Conservation (phyloP, 2,113 vertebrate species). For the Choloepus hoffmanni region DNA sequence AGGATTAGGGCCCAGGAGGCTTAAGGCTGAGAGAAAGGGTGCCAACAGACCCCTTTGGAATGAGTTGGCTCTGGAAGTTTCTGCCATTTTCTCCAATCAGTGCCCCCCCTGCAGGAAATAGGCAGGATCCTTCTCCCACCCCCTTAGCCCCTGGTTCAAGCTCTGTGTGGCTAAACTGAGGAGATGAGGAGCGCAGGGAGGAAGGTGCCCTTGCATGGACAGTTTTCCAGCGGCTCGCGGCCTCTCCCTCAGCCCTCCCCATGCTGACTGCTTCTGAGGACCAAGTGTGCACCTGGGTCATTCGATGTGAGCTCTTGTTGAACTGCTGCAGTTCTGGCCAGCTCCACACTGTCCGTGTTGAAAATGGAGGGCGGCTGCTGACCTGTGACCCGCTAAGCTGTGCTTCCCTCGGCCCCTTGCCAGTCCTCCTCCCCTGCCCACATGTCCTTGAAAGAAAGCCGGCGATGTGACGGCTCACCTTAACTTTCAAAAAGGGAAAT, state of each 20-base stretch:
- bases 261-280: conserved; percentile 66
- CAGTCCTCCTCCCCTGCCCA: not conserved
- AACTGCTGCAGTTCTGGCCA: conserved; percentile 50
- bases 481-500: not conserved
- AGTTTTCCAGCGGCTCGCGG: not conserved
- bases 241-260: not conserved
- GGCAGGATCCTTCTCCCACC: not conserved
- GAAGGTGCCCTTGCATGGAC: not conserved
- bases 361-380: not conserved
- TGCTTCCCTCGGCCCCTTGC: not conserved
- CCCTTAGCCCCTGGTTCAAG: not conserved
- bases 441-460: not conserved
- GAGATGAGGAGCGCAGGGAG: not conserved
- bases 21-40: conserved; percentile 26
- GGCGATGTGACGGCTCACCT: not conserved
- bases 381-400: not conserved
- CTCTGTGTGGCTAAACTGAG: not conserved
- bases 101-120: not conserved
- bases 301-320: not conserved
- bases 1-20: conserved; percentile 62
- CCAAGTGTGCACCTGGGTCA: conserved; percentile 52
- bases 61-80: not conserved
- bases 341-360: not conserved
- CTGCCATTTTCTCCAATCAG: not conserved
- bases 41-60: conserved; percentile 1